Evolutionary conservation across 2,888 invertebrate species (phyloP), one percentile per base, ranked within the genome.

Genomic region (Linnaemya tessellans): DNA sequence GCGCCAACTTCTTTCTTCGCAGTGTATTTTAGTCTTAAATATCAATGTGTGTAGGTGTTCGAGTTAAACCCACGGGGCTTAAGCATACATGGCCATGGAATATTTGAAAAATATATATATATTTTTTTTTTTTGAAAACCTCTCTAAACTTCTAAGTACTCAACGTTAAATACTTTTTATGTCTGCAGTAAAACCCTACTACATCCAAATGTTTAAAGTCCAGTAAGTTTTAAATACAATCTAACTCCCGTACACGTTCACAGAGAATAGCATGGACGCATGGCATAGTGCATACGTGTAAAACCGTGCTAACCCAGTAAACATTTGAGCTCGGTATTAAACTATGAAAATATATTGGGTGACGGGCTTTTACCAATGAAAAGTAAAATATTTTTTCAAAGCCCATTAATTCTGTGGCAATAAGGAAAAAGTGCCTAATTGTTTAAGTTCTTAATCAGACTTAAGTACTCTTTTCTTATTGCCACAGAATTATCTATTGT

Each of bases 151-250:
- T 49, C 65, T 70, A 75, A 74, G 65, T 80, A 79, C 83, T 62
- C 65, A 71, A 80, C 75, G 64, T 75, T 70, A 75, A 80, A 80
- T 77, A 84, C 65, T 64, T 84, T 75, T 68, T 41, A 46, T 71
- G 5, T 70, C 41, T 41, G 18, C 25, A 49, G 38, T 62, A 54
- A 30, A 35, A n/a, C 60, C 43, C 3, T 56, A 38, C 35, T 35
- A 35, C 43, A 43, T 43, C 38, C n/a, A 35, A 67, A 43, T 70
- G 10, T 80, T 18, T 51, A 74, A 60, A 74, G 73, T 60, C 80
- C 80, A 80, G 64, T 75, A 75, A 74, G 70, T 80, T 80, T 80
- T 64, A 62, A 56, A 74, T 74, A 79, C 80, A 79, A 79, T 64
- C 43, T 35, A 35, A 56, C 41, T n/a, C 20, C 58, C 46, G 56